phyloP scores from a whole-genome alignment of 2,888 invertebrate genomes.

The Ecliptopera silaceata region DNA sequence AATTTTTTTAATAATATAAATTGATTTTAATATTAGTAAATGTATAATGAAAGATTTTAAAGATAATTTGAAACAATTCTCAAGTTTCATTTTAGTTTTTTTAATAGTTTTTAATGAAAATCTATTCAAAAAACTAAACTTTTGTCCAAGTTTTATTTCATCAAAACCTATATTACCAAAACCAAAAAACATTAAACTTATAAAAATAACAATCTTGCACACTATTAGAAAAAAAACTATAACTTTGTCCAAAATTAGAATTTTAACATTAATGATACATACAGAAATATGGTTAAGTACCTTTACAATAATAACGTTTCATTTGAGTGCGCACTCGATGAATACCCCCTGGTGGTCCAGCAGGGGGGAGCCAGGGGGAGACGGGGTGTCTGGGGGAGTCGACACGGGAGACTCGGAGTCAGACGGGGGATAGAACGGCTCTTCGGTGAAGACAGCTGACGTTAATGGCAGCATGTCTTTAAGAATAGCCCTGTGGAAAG shows the following conservation, averaged over 20 bases:
- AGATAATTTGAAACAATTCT: too few relatives aligned
- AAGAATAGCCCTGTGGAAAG: slow-evolving; percentile 80
- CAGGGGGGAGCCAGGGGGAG: slow-evolving; percentile 25
- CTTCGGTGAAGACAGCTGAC: slow-evolving; percentile 74
- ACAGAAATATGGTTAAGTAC: slow-evolving; percentile 1
- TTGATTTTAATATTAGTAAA: background rate
- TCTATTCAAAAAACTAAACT: too few relatives aligned
- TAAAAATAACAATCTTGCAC: too few relatives aligned
- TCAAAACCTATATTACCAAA: too few relatives aligned
- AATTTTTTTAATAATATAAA: background rate
- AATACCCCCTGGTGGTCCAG: slow-evolving; percentile 50
- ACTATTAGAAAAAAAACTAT: too few relatives aligned
- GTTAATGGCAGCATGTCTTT: slow-evolving; percentile 84
- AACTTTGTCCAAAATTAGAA: too few relatives aligned
- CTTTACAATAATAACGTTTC: slow-evolving; percentile 41
- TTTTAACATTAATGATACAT: too few relatives aligned
- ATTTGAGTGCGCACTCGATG: slow-evolving; percentile 80
- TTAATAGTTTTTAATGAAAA: too few relatives aligned
- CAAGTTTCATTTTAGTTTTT: too few relatives aligned
- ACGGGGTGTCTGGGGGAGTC: slow-evolving; percentile 25
- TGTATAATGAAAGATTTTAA: too few relatives aligned
- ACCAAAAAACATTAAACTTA: too few relatives aligned
- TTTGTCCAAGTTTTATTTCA: too few relatives aligned
- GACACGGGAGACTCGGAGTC: slow-evolving; percentile 31
- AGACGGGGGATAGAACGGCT: slow-evolving; percentile 26